Evolutionary conservation across 2,113 vertebrate species (phyloP), one percentile per base, ranked within the genome.

Genomic region (Tinamus guttatus): DNA sequence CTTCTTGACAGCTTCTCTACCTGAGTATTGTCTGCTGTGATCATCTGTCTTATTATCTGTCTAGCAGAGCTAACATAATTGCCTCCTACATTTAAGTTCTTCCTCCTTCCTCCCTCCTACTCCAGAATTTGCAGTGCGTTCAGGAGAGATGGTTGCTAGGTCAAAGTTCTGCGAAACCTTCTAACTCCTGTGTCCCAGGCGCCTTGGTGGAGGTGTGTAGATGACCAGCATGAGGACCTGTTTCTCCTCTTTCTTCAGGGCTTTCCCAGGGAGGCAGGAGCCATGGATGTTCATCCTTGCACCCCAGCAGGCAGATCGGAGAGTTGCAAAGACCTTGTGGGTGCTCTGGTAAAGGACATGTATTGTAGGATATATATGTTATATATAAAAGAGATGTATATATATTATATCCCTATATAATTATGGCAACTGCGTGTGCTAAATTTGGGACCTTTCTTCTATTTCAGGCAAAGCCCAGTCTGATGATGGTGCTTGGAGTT

Each of bases 341-440:
- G 40, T 91, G 58, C 71, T 49, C 4, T 25, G 32, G 51, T 38
- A 10, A 71, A 28, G 7, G 24, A 54, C 28, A 56, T 17, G 28
- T 56, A 13, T 56, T 9, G 30, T 30, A 56, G 8, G 15, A 30
- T 56, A 32, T 32, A 32, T 58, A 18, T 58, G 54, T 25, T 21
- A 8, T 15, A 1, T 2, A 67, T 56, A 11, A 45, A 45, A 34
- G 15, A 27, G 54, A 58, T 58, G 28, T 4, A 38, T 38, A 16
- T 30, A 2, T 11, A 15, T 71, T 63, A 5, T 16, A 13, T 32
- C 17, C 13, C 3, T 8, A 1, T 13, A 16, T 34, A 70, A 51
- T 19, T 71, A 19, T 6, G 16, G 76, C 19, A 28, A 32, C 5
- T 0, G 0, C 9, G 9, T 4, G 1, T 64, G 74, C 64, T 45